These are phyloP conservation scores for Polyommatus icarus DNA, from an alignment of 2,888 invertebrate genomes.

Conservation along the genomic window DNA sequence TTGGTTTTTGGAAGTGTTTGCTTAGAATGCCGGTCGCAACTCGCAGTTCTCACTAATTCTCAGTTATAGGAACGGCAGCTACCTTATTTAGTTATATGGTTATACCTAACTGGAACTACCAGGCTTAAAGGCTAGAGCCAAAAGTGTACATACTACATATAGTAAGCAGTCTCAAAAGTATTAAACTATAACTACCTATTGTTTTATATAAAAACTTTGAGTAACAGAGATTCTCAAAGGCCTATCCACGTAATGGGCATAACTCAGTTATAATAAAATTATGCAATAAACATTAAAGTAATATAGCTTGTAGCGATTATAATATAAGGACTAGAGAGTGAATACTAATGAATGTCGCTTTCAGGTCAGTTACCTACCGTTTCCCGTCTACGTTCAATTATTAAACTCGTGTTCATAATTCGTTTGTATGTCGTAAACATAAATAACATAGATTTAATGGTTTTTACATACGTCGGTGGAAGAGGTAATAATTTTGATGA, in stretches of 20 bases:
- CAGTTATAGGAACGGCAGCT: too few species aligned
- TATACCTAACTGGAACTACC: too few species aligned
- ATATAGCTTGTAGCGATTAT: slow-evolving; percentile 12
- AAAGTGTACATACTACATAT: not conserved
- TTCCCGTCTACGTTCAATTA: slow-evolving; percentile 18
- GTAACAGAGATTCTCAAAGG: not conserved
- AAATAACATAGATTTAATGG: slow-evolving; percentile 16
- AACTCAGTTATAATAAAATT: slow-evolving; percentile 16
- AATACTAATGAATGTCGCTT: slow-evolving; percentile 26
- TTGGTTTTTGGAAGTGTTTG: not conserved
- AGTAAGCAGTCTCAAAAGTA: not conserved
- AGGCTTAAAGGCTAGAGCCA: not conserved
- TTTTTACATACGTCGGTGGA: not conserved
- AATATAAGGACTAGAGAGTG: slow-evolving; percentile 25
- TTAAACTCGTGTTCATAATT: slow-evolving; percentile 7
- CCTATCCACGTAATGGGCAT: not conserved
- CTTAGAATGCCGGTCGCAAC: not conserved
- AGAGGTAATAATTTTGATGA: slow-evolving; percentile 7
- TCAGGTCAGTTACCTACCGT: slow-evolving; percentile 25
- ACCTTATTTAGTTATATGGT: too few species aligned
- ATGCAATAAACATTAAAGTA: slow-evolving; percentile 15
- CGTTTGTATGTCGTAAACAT: slow-evolving; percentile 24
- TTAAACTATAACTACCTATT: not conserved
- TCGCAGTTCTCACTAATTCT: not conserved
- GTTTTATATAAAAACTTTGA: not conserved